phyloP scores from a whole-genome alignment of 1,140 invertebrate genomes.

The Sipha flava region DNA sequence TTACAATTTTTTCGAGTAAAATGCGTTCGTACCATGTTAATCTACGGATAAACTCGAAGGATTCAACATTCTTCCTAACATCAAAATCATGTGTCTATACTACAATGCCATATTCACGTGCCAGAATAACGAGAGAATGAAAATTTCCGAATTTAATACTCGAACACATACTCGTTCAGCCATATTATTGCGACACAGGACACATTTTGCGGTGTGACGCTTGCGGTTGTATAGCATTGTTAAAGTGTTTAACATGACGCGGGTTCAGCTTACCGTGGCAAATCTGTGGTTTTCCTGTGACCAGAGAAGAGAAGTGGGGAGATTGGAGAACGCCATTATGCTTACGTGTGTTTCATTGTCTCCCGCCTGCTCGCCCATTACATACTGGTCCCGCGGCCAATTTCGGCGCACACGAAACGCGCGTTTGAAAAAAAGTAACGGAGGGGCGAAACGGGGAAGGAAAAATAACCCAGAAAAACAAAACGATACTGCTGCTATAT shows the following conservation, averaged over 20 bases:
- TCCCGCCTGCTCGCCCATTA: neutral
- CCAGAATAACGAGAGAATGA: no score
- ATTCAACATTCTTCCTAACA: no score
- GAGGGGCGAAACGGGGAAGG: no score
- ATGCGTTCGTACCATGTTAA: no score
- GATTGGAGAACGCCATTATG: conserved; percentile 7
- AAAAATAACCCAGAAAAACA: no score
- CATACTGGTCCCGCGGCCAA: no score
- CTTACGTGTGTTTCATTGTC: neutral
- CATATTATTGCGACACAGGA: conserved; percentile 19
- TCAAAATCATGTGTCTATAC: no score
- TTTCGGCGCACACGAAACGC: neutral
- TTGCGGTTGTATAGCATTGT: conserved; percentile 5
- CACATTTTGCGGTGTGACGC: conserved; percentile 23
- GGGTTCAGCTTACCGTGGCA: conserved; percentile 23
- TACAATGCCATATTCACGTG: no score
- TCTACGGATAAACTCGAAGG: no score
- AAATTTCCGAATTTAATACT: neutral
- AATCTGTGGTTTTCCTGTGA: conserved; percentile 14
- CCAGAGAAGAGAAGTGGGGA: neutral
- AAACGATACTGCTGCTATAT: neutral
- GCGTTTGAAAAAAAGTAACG: no score
- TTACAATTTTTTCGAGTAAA: no score
- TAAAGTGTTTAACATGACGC: conserved; percentile 25
- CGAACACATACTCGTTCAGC: neutral